phyloP scores from a whole-genome alignment of 2,888 invertebrate genomes.

The Caradrina kadenii region DNA sequence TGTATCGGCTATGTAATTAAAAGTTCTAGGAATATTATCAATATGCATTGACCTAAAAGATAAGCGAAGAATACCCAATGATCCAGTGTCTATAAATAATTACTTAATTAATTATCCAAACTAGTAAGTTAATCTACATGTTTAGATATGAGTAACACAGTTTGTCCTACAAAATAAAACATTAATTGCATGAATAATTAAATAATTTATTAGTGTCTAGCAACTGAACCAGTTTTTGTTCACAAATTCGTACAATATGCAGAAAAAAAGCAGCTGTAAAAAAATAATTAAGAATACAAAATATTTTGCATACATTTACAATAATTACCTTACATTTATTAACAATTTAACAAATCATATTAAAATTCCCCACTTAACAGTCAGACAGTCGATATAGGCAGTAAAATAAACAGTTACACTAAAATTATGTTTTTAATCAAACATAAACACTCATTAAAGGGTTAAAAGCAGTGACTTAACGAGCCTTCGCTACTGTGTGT shows the following conservation, averaged over 20 bases:
- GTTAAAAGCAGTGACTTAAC: slow-evolving; percentile 83
- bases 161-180: slow-evolving; percentile 34
- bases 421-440: slow-evolving; percentile 76
- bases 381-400: slow-evolving; percentile 59
- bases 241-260: slow-evolving; percentile 33
- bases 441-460: slow-evolving; percentile 82
- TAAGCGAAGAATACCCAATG: slow-evolving; percentile 45
- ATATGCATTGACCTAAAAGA: slow-evolving; percentile 43
- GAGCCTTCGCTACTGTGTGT: slow-evolving; percentile 79
- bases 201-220: slow-evolving; percentile 10
- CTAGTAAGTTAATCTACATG: slow-evolving; percentile 45
- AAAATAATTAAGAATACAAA: slow-evolving; percentile 38
- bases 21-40: slow-evolving; percentile 45
- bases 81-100: slow-evolving; percentile 45
- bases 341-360: slow-evolving; percentile 67
- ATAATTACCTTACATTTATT: slow-evolving; percentile 54
- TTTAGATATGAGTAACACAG: slow-evolving; percentile 33
- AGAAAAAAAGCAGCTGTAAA: slow-evolving; percentile 36
- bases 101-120: slow-evolving; percentile 45
- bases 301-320: slow-evolving; percentile 43
- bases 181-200: slow-evolving; percentile 34
- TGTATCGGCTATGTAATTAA: slow-evolving; percentile 36
- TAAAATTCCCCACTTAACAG: slow-evolving; percentile 63
- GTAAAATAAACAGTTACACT: slow-evolving; percentile 73
- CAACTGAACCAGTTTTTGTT: slow-evolving; percentile 27